Evolutionary conservation across 2,113 vertebrate genomes (phyloP), one percentile per base, ranked within the genome.

Genomic region (Speoplatyrhinus poulsoni): DNA sequence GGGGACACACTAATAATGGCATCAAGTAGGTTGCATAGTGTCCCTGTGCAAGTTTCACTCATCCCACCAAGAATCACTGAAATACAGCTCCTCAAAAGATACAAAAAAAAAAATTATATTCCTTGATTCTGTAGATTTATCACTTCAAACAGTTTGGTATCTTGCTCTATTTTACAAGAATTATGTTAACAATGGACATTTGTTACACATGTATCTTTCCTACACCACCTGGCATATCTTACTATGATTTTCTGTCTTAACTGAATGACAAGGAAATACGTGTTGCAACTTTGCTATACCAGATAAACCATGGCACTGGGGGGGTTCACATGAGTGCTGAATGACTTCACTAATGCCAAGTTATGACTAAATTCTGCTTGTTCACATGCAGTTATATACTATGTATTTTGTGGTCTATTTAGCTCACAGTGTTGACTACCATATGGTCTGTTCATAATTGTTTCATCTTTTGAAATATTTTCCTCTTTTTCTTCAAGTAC

Each of bases 351-450:
- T n/a, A 77, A 82, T 78, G 82, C 82, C 80, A 56, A 9, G 65
- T 76, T 47, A 32, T 65, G 65, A 67, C 72, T 69, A 62, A 76
- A 56, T 66, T 52, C 52, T 36, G 19, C 65, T 67, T 50, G 60
- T 63, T 74, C 52, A 66, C 66, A 7, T 72, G 56, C 46, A 53
- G 72, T 67, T 64, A 26, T 16, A 80, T 74, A 75, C 62, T 81
- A 64, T 63, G 65, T 61, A 65, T 60, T 72, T 58, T 68, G 64
- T 56, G 58, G 68, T 69, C 15, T 33, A 83, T 67, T 67, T 69
- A 75, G 75, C 87, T 91, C 90, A 92, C 90, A 90, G 86, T 92
- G 88, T 88, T 91, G 68, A 80, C 88, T 85, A 87, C 84, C 80
- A 85, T 85, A 69, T 82, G 81, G 87, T 90, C 88, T 72, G 72